Percentiles rank a stretch among this genome's conserved stretches.
These are phyloP conservation scores for Teleogryllus occipitalis DNA, from an alignment of 1,140 invertebrate genomes.

Conservation along the genomic window DNA sequence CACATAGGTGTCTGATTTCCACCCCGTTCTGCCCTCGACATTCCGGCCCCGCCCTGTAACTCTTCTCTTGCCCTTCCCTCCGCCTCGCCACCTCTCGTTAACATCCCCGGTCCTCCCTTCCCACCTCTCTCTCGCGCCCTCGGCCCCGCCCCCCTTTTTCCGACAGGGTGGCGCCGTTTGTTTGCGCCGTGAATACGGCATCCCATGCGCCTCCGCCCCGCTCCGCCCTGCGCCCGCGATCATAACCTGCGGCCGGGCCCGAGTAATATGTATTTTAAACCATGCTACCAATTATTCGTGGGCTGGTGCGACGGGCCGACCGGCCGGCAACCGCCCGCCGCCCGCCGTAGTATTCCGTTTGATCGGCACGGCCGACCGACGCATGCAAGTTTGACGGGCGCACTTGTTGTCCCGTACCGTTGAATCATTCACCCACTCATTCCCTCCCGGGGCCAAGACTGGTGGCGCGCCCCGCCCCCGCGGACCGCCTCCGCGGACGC, in stretches of 20 bases:
- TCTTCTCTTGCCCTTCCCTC: too few relatives aligned
- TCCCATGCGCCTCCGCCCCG: background rate
- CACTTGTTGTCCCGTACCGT: background rate
- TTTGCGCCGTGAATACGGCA: background rate
- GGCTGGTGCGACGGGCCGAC: background rate
- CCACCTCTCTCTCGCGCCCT: too few relatives aligned
- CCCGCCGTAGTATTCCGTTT: background rate
- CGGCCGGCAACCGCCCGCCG: too few relatives aligned
- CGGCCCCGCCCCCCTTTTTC: too few relatives aligned
- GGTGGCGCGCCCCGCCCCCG: background rate
- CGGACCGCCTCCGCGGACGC: too few relatives aligned
- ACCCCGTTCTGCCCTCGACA: too few relatives aligned
- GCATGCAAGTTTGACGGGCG: background rate
- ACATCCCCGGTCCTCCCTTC: too few relatives aligned
- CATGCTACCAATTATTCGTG: background rate
- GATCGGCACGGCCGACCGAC: background rate
- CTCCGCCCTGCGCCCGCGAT: background rate
- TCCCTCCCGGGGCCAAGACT: background rate
- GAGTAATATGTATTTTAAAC: slow-evolving; percentile 6
- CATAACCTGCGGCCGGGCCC: background rate
- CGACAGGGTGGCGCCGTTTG: background rate
- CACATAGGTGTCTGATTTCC: too few relatives aligned
- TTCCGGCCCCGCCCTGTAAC: too few relatives aligned
- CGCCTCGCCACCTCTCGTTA: too few relatives aligned
- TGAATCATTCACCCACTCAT: slow-evolving; percentile 1